These are phyloP conservation scores for Engystomops pustulosus DNA, from an alignment of 2,113 vertebrate genomes.

Conservation along the genomic window DNA sequence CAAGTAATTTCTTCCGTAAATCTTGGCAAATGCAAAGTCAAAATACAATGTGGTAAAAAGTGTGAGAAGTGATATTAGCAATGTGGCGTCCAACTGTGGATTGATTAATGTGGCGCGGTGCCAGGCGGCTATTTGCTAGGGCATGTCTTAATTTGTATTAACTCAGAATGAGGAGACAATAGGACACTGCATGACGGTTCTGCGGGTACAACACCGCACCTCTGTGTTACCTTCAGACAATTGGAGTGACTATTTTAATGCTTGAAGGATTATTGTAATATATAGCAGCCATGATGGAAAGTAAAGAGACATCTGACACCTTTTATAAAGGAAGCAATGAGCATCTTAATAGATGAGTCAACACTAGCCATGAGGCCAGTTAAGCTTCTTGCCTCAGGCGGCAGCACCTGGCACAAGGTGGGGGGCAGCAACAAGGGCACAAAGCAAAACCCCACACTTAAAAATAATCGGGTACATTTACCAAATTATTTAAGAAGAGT, in stretches of 20 bases:
- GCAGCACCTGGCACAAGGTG: too few species aligned
- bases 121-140: constrained; percentile 10
- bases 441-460: too few species aligned
- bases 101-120: not conserved
- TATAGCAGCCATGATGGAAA: not conserved
- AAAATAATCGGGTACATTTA: too few species aligned
- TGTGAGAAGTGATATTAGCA: constrained; percentile 50
- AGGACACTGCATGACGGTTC: not conserved
- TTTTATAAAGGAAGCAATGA: too few species aligned
- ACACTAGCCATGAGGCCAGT: too few species aligned
- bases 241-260: not conserved
- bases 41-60: constrained; percentile 44
- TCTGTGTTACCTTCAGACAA: not conserved
- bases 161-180: constrained; percentile 29
- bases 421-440: too few species aligned
- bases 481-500: too few species aligned
- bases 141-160: constrained; percentile 25
- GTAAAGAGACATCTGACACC: too few species aligned
- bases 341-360: too few species aligned
- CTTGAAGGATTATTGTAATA: not conserved
- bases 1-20: not conserved
- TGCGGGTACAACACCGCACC: not conserved
- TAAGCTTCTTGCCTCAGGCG: too few species aligned
- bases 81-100: constrained; percentile 50
- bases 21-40: constrained; percentile 20